phyloP scores from a whole-genome alignment of 2,113 vertebrate species.

The Pelvicachromis taeniatus region DNA sequence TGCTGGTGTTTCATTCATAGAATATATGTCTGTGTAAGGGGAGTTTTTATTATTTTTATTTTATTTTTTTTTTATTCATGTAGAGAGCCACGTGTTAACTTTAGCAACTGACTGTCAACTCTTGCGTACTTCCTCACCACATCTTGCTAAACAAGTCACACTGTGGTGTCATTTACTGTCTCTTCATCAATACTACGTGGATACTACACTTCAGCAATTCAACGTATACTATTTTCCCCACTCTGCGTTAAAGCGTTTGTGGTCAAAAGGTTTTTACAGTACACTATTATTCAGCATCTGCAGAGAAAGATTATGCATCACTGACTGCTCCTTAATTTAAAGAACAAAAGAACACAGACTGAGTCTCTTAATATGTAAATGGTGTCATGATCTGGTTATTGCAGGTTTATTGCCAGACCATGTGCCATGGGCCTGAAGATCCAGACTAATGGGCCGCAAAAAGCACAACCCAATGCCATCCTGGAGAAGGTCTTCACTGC shows the following conservation, averaged over 20 bases:
- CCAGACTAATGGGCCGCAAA: slow-evolving; percentile 90
- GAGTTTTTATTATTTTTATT: background rate
- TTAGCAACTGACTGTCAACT: background rate
- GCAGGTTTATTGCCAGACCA: slow-evolving; percentile 93
- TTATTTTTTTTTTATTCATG: background rate
- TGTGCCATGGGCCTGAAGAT: slow-evolving; percentile 96
- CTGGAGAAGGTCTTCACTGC: slow-evolving; percentile 98
- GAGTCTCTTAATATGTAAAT: background rate
- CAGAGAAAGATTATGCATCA: background rate
- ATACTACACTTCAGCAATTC: background rate
- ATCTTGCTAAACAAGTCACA: background rate
- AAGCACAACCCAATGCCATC: slow-evolving; percentile 93
- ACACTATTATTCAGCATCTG: background rate
- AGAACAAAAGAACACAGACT: background rate
- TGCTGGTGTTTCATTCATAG: background rate
- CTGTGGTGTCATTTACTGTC: background rate
- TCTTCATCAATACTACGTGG: background rate
- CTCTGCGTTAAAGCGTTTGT: background rate
- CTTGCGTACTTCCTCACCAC: background rate
- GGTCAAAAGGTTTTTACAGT: background rate
- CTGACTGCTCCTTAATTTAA: background rate
- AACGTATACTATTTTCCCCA: background rate
- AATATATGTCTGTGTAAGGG: background rate
- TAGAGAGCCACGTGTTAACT: background rate
- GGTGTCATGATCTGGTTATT: slow-evolving; percentile 15